Evolutionary conservation across 2,797 vertebrate species (phyloP).

Genomic region (Schizopygopsis malacanthus): DNA sequence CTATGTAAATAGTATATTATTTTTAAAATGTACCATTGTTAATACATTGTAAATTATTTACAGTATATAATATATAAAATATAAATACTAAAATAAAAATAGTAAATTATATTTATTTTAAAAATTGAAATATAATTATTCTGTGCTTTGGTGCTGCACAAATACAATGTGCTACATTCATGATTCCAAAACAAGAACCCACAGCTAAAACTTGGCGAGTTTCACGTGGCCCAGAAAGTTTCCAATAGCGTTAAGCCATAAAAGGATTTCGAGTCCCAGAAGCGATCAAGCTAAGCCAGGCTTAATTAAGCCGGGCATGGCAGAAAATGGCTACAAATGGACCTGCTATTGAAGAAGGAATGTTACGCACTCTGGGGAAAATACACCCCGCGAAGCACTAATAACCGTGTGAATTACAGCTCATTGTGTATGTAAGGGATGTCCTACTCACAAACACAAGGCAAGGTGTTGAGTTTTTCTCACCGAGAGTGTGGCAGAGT

Average conservation of each 20-base stretch:
- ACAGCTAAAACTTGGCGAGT: conserved; percentile 7
- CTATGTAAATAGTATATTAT: not conserved
- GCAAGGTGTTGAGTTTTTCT: conserved; percentile 72
- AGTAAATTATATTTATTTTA: not conserved
- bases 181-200: not conserved
- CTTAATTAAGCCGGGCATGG: conserved; percentile 37
- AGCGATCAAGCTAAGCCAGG: conserved; percentile 40
- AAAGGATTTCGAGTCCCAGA: conserved; percentile 45
- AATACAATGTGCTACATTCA: not conserved
- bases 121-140: not conserved
- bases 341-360: conserved; percentile 69
- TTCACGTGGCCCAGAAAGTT: not conserved
- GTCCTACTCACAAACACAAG: conserved; percentile 68
- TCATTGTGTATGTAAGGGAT: conserved; percentile 74
- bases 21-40: not conserved
- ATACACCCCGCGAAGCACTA: conserved; percentile 52
- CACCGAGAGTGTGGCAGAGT: conserved; percentile 66
- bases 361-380: conserved; percentile 59
- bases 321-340: conserved; percentile 56
- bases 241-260: conserved; percentile 40
- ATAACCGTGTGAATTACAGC: conserved; percentile 77
- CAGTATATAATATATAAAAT: not conserved
- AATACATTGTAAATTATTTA: not conserved
- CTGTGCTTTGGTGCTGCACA: not conserved
- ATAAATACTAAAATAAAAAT: not conserved